Base-by-base conservation (phyloP, 2,888 invertebrate species). In the Acleris laterana region DNA sequence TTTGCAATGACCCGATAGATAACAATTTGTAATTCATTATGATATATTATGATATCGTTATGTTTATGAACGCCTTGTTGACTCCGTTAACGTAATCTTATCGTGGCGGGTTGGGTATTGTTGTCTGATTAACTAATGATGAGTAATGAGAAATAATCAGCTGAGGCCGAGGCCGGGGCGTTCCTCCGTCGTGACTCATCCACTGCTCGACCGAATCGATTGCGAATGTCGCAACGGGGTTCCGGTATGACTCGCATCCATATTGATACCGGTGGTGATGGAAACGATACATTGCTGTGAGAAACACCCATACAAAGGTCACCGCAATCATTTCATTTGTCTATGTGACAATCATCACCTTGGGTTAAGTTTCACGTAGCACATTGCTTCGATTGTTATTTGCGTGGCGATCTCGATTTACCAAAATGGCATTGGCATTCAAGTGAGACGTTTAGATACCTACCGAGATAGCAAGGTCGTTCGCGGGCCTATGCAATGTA, bases 101-200 rank as follows among this genome's bases (percentile, higher is more conserved):
- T 73, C 71, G 64, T 66, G 62, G 65, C 58, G 50, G 57, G 68
- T 57, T 58, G 66, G 62, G 67, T 71, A 77, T 77, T 77, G 74
- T 79, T 73, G 72, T 80, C 77, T 82, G 83, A 88, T 88, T 85
- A 83, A 76, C 77, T 78, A 78, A 77, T 78, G 81, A 85, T 90
- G 91, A 89, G 83, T 88, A 89, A 91, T 82, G 79, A 81, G 80
- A 80, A 78, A 76, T 90, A 88, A 90, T 90, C 89, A 87, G 82
- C 77, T 70, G 81, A 85, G 85, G 88, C 84, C 85, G 76, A 72
- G 76, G 78, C 65, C 74, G 78, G 84, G 86, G 86, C 91, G 86
- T 89, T 90, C 88, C 88, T 84, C 81, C 71, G 71, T 19, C 67
- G 71, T 91, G 90, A 90, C 72, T 91, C 90, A 90, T 32, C 56